phyloP scores from a whole-genome alignment of 2,888 invertebrate genomes.

The Watsonalla binaria region DNA sequence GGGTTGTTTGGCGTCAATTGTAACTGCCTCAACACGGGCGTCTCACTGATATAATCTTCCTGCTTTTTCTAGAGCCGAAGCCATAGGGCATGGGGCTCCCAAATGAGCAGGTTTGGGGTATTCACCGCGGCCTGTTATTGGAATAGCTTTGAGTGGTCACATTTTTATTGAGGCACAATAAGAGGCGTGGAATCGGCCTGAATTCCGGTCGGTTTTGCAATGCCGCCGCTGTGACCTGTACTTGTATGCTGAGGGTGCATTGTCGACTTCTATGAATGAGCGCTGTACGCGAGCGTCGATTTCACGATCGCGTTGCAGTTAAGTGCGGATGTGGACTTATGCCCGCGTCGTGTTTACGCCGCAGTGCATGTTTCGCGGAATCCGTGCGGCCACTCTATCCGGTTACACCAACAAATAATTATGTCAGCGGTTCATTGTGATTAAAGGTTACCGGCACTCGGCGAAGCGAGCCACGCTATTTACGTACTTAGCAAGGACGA shows the following conservation, averaged over 20 bases:
- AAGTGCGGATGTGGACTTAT: conserved; percentile 52
- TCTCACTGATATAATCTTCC: conserved; percentile 66
- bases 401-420: conserved; percentile 67
- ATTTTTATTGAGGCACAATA: conserved; percentile 24
- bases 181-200: conserved; percentile 42
- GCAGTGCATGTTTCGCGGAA: conserved; percentile 60
- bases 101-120: conserved; percentile 66
- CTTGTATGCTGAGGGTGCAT: conserved; percentile 31
- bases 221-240: conserved; percentile 34
- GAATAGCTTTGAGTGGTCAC: conserved; percentile 6
- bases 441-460: conserved; percentile 48
- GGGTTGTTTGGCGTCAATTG: conserved; percentile 72
- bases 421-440: conserved; percentile 65
- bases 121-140: conserved; percentile 4
- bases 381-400: conserved; percentile 50
- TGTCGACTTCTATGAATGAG: conserved; percentile 60
- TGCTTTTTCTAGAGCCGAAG: conserved; percentile 75
- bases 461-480: conserved; percentile 26
- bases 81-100: conserved; percentile 68
- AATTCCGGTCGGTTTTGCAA: conserved; percentile 46
- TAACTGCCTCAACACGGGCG: conserved; percentile 77
- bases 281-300: conserved; percentile 40
- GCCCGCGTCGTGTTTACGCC: conserved; percentile 47
- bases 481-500: conserved; percentile 43
- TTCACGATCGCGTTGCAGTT: conserved; percentile 51